A percentile compares a stretch with the other conserved stretches of the same genome.
These are phyloP conservation scores for Brachionus plicatilis DNA, from an alignment of 1,140 invertebrate genomes.

Conservation along the genomic window DNA sequence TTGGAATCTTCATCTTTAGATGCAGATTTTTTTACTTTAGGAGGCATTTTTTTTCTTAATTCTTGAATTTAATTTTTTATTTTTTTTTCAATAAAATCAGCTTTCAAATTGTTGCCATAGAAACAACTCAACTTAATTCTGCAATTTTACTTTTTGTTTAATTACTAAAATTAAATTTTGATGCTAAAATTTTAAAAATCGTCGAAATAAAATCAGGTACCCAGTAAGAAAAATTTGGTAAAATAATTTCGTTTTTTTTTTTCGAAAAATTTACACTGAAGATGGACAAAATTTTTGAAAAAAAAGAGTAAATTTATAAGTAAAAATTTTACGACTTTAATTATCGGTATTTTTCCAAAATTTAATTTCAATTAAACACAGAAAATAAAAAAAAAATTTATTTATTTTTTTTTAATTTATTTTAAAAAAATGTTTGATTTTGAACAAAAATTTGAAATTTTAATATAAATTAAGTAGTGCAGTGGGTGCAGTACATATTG, in stretches of 20 bases:
- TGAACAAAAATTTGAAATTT: too few species aligned
- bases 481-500: neutral
- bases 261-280: neutral
- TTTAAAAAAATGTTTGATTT: neutral
- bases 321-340: neutral
- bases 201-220: too few species aligned
- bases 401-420: neutral
- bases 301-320: neutral
- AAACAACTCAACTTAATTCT: neutral
- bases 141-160: neutral
- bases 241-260: neutral
- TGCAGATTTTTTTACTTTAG: slow-evolving; percentile 4
- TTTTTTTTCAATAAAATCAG: neutral
- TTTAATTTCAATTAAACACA: neutral
- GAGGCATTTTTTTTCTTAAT: neutral
- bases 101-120: neutral
- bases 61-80: neutral
- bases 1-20: slow-evolving; percentile 14
- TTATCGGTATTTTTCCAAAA: neutral
- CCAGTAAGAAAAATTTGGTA: neutral
- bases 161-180: too few species aligned
- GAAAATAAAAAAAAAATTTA: too few species aligned
- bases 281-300: neutral
- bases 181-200: too few species aligned
- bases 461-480: too few species aligned